A percentile compares a stretch with the other conserved stretches of the same genome.
Conservation (phyloP, 2,797 vertebrate species). For the Lepilemur septentrionalis region DNA sequence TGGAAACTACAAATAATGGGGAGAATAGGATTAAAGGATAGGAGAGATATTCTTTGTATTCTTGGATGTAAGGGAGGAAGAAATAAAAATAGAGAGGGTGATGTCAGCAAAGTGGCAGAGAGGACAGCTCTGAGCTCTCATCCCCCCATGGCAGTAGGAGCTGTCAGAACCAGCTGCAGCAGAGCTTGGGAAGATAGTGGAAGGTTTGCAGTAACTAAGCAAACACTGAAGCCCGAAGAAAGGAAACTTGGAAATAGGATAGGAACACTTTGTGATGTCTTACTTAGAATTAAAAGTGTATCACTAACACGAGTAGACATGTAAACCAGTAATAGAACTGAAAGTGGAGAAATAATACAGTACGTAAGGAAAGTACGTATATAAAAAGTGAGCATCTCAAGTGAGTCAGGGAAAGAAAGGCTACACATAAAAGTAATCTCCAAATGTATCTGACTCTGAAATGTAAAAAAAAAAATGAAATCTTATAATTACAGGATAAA, state of each 20-base stretch:
- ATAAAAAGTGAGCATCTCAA: not conserved
- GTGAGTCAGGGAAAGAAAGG: not conserved
- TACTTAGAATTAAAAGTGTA: not conserved
- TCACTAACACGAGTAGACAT: not conserved
- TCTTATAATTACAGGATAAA: not conserved
- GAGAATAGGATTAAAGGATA: not conserved
- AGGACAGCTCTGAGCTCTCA: not conserved
- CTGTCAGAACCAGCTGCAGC: not conserved
- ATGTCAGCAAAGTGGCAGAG: not conserved
- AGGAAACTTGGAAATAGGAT: not conserved
- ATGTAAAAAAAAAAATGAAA: not conserved
- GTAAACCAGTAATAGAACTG: not conserved
- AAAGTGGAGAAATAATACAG: not conserved
- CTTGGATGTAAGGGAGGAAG: not conserved
- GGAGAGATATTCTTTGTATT: not conserved
- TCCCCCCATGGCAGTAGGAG: accelerated
- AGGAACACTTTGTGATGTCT: not conserved
- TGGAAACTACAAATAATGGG: not conserved
- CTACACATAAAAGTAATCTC: not conserved
- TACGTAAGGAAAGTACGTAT: not conserved
- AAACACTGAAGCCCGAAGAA: not conserved
- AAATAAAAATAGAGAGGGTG: too few species aligned
- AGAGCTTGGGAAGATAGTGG: not conserved
- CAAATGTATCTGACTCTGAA: not conserved
- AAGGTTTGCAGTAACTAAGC: not conserved